Evolutionary conservation across 2,888 invertebrate species (phyloP), one percentile per base, ranked within the genome.

Genomic region (Uloborus plumipes): DNA sequence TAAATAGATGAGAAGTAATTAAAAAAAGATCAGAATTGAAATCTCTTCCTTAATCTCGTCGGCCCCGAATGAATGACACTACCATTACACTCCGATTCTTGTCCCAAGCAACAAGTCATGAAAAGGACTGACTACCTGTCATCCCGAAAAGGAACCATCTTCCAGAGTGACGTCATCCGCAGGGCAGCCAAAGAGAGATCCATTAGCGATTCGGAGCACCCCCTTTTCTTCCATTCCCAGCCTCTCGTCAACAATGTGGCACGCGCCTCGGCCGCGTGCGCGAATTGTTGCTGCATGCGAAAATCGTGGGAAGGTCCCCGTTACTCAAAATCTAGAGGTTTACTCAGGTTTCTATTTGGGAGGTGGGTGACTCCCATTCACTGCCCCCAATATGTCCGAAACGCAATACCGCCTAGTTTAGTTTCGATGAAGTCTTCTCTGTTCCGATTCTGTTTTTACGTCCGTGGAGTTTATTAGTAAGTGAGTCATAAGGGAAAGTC

Each of bases 281-380:
- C 16, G 67, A 62, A 73, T 69, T 59, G 79, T 71, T 51, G 75
- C 39, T 50, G 31, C 53, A 31, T 39, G 51, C 61, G 61, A 49
- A 49, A 31, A 75, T 66, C 78, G 78, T 79, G 78, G 78, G 78
- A 79, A 79, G 71, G 59, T 64, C 53, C 53, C 71, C 39, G 47
- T 65, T 66, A 6, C 55, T 62, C 65, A 65, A 65, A 70, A 22
- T 39, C 64, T 49, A 13, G 20, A 59, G 18, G 58, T 18, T n/a
- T 15, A 50, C 39, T 80, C 79, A 49, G 62, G 69, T 80, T 80
- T 80, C 79, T 66, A 80, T 67, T 72, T 39, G 39, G 39, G 39
- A 7, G 39, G 9, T 39, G 39, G 39, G 9, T 39, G 39, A 39
- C 39, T 39, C 39, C 39, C 39, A 39, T 39, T 9, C 9, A 39